Conservation (phyloP, 2,113 vertebrate species). For the Ochotona curzoniae region DNA sequence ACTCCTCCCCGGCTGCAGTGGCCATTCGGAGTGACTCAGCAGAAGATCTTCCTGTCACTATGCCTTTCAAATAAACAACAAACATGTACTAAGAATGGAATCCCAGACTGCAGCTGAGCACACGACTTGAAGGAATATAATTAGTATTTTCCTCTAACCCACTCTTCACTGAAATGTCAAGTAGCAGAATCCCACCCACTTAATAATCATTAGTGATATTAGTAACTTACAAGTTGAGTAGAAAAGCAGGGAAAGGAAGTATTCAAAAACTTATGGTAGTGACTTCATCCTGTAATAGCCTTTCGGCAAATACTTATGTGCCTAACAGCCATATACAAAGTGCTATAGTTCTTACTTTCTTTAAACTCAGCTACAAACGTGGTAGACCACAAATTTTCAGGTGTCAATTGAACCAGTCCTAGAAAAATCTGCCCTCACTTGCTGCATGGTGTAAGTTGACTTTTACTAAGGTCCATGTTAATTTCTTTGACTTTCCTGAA, state of each 20-base stretch:
- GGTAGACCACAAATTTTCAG: neutral
- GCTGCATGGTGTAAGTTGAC: neutral
- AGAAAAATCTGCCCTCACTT: constrained; percentile 4
- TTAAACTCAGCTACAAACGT: neutral
- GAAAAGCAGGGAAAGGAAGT: constrained; percentile 3
- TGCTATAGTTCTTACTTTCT: constrained; percentile 34
- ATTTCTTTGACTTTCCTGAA: neutral
- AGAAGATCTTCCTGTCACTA: too few relatives aligned
- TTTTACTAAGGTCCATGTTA: neutral
- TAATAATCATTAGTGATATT: neutral
- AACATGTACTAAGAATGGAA: neutral
- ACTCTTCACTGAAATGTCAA: neutral
- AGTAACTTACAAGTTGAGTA: neutral
- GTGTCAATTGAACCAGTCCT: neutral
- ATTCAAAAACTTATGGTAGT: neutral
- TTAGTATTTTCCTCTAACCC: neutral
- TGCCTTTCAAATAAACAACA: neutral
- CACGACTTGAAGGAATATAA: neutral
- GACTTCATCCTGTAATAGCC: neutral
- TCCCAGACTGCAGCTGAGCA: neutral
- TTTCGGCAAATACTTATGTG: neutral
- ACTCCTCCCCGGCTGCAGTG: too few relatives aligned
- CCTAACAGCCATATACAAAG: neutral
- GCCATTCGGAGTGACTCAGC: too few relatives aligned
- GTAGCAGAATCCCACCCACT: neutral